Conservation (phyloP, 2,797 vertebrate species). For the Somateria mollissima region DNA sequence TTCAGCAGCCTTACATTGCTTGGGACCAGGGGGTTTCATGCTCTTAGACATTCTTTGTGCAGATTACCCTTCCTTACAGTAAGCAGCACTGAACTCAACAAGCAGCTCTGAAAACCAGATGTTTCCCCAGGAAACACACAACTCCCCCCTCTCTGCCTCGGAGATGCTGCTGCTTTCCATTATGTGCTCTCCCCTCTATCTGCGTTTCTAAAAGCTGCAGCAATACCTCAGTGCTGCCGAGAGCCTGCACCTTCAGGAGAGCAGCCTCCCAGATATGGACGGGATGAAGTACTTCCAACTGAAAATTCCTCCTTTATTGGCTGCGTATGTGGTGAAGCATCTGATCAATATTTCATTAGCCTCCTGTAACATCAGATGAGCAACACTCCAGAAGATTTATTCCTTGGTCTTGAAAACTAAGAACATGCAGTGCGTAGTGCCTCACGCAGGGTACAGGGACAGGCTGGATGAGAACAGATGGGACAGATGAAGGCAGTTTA, state of each 20-base stretch:
- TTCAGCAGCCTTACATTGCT: conserved; percentile 15
- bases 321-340: neutral
- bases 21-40: neutral
- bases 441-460: neutral
- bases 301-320: neutral
- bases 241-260: neutral
- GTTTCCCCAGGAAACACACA: neutral
- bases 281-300: neutral
- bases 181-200: neutral
- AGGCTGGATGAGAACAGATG: neutral
- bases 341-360: conserved; percentile 5
- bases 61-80: conserved; percentile 1
- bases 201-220: neutral
- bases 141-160: neutral
- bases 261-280: neutral
- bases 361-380: neutral
- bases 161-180: neutral
- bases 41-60: neutral
- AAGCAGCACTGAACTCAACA: neutral
- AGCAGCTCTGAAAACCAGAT: conserved; percentile 10
- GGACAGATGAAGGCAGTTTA: neutral
- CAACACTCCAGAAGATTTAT: neutral
- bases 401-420: conserved; percentile 32
- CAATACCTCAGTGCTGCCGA: neutral
- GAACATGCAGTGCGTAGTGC: neutral